These are phyloP conservation scores for Podabrus alpinus DNA, from an alignment of 2,888 invertebrate species.

Conservation along the genomic window DNA sequence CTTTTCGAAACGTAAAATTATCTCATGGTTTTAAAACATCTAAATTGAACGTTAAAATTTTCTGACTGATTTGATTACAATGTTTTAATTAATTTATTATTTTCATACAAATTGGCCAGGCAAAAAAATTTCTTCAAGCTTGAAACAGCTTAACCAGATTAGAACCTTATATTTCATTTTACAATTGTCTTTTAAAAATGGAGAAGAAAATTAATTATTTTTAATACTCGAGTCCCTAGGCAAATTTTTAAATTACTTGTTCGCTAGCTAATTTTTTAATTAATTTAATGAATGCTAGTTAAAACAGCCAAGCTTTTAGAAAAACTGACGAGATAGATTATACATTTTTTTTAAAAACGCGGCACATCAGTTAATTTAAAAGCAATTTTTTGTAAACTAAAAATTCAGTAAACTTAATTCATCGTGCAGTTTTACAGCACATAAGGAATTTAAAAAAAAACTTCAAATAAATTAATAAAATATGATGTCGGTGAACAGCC, in stretches of 20 bases:
- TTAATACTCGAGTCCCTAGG: not conserved
- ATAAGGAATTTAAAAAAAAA: not conserved
- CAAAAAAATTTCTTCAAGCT: not conserved
- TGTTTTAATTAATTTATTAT: not conserved
- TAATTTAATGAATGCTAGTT: not conserved
- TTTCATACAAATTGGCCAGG: not conserved
- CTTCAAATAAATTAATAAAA: not conserved
- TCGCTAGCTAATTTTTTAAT: not conserved
- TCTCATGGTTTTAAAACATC: not conserved
- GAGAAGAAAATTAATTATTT: not conserved
- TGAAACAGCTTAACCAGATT: not conserved
- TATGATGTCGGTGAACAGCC: conserved; percentile 17
- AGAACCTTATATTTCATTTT: not conserved
- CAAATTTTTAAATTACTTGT: not conserved
- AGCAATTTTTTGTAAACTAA: not conserved
- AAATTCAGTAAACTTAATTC: not conserved
- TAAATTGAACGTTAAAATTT: not conserved
- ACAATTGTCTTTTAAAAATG: not conserved
- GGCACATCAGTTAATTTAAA: not conserved
- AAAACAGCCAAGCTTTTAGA: not conserved
- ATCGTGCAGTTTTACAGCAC: not conserved
- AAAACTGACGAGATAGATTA: not conserved
- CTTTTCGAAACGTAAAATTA: not conserved
- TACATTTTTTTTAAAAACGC: not conserved
- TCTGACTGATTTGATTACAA: not conserved